Evolutionary conservation across 2,113 vertebrate genomes (phyloP), one percentile per base, ranked within the genome.

Genomic region (Tychaedon coryphoeus): DNA sequence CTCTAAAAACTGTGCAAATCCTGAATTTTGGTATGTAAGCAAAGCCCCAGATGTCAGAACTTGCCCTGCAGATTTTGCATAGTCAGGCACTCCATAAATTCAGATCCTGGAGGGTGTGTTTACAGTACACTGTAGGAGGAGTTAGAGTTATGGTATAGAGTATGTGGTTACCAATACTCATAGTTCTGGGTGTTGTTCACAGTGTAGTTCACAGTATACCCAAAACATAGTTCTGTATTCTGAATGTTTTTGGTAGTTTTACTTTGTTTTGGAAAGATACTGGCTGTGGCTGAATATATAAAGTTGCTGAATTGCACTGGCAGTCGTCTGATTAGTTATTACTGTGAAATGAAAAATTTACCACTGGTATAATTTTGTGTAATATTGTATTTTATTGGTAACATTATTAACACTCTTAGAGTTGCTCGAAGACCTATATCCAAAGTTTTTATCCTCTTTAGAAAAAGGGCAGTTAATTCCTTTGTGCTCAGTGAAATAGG

Each of bases 391-490:
- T 71, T 57, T 70, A 70, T 72, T 70, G 28, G 33, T 90, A 88
- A 58, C 9, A 10, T 82, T 69, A 61, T 91, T 79, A 82, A 51
- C 74, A 18, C 91, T 82, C 29, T 18, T 45, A 43, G 62, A 74
- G 67, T 74, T 86, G 42, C 43, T 88, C 3, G 1, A 77, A 93
- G 88, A 93, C 90, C 64, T 79, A 42, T 45, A 82, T 48, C n/a
- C 40, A 79, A 90, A 92, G 75, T 88, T 93, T 95, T 77, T 71
- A 58, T 80, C 56, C 38, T 40, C 29, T 87, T 80, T 56, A 89
- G 75, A 85, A 95, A 82, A 91, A 88, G 81, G 90, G 54, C 86
- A 95, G 93, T 96, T 96, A 92, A 80, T 93, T 91, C 93, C 36
- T 83, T 92, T 92, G 88, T 97, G 85, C 65, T 90, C 24, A 75